Evolutionary conservation across 2,888 invertebrate species (phyloP).

Genomic region (Drosophila limbata): DNA sequence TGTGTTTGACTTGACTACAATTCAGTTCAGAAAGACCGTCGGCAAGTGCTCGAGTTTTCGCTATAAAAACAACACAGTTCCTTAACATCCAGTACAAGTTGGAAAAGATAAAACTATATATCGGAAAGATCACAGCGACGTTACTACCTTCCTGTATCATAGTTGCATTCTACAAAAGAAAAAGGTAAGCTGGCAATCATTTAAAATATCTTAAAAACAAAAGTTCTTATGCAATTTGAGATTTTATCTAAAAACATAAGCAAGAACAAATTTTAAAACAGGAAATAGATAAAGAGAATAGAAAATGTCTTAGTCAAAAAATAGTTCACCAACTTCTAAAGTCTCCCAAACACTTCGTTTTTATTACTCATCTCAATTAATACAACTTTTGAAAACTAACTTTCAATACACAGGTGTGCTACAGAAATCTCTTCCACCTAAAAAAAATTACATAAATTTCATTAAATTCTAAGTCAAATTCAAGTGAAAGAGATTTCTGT

Average conservation of each 20-base stretch:
- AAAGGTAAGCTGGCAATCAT: constrained; percentile 35
- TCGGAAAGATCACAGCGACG: neutral
- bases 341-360: neutral
- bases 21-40: constrained; percentile 59
- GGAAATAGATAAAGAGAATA: too few species aligned
- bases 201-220: neutral
- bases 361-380: neutral
- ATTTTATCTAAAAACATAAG: neutral
- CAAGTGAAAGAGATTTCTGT: too few species aligned
- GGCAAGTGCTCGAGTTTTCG: constrained; percentile 56
- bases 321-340: neutral
- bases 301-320: too few species aligned
- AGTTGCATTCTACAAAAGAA: neutral
- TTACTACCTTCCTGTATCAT: neutral
- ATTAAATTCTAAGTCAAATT: too few species aligned
- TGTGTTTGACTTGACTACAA: constrained; percentile 21
- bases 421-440: too few species aligned
- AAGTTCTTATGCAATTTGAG: neutral
- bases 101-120: constrained; percentile 7
- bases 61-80: constrained; percentile 17
- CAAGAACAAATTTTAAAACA: neutral
- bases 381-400: neutral
- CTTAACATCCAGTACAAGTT: constrained; percentile 6
- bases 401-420: too few species aligned
- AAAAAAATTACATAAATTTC: too few species aligned